Percentiles rank a stretch among this genome's conserved stretches.
These are phyloP conservation scores for Xestobium rufovillosum DNA, from an alignment of 2,888 invertebrate genomes.

Conservation along the genomic window DNA sequence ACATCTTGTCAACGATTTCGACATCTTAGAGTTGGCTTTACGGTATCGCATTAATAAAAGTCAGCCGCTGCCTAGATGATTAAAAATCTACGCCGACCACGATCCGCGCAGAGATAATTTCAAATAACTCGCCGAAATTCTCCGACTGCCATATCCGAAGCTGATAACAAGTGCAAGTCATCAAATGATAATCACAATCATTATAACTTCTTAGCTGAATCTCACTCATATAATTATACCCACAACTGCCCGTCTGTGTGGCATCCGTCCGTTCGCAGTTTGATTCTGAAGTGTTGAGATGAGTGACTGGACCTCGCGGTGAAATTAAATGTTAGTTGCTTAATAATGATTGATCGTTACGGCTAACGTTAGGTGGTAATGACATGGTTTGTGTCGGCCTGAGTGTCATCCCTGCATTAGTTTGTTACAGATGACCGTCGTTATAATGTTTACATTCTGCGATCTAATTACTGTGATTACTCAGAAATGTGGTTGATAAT, in stretches of 20 bases:
- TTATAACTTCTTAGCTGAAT: constrained; percentile 29
- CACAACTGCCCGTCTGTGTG: constrained; percentile 22
- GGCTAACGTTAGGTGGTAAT: constrained; percentile 29
- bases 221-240: constrained; percentile 31
- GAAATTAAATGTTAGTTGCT: constrained; percentile 31
- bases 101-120: no score
- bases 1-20: no score
- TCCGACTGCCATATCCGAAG: no score
- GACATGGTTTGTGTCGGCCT: constrained; percentile 29
- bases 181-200: constrained; percentile 31
- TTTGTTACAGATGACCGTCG: constrained; percentile 27
- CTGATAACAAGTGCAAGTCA: no score
- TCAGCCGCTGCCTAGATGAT: no score
- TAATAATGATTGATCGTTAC: constrained; percentile 33
- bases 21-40: no score
- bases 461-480: constrained; percentile 20
- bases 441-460: constrained; percentile 26
- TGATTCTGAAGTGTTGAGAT: constrained; percentile 15
- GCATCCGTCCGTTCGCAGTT: constrained; percentile 13
- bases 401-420: constrained; percentile 31
- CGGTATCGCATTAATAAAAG: no score
- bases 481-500: no score
- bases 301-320: constrained; percentile 25
- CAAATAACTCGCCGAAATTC: no score
- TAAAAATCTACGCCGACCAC: no score